Evolutionary conservation across 2,888 invertebrate genomes (phyloP).

Genomic region (Leptinotarsa haldemani): DNA sequence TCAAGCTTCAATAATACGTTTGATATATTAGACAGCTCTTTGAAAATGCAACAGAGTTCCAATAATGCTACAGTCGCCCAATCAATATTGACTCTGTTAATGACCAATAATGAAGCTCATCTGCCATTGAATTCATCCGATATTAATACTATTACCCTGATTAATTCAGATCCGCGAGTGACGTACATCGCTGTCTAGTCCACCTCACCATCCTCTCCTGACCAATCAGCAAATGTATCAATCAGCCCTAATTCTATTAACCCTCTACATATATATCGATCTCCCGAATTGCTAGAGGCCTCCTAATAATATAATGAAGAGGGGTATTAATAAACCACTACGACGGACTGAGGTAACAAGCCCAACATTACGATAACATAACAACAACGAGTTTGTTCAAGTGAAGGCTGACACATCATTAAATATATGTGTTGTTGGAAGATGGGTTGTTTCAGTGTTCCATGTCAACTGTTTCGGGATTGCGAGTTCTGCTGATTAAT

Average conservation of each 20-base stretch:
- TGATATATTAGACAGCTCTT: too few species aligned
- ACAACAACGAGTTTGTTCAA: constrained; percentile 1
- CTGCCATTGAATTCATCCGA: background rate
- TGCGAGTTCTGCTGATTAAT: background rate
- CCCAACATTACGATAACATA: background rate
- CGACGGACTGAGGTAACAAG: background rate
- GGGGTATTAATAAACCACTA: background rate
- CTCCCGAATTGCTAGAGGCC: background rate
- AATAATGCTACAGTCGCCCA: too few species aligned
- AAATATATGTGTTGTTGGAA: background rate
- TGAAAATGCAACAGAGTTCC: too few species aligned
- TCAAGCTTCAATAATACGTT: too few species aligned
- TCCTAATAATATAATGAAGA: constrained; percentile 8
- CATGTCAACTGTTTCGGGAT: background rate
- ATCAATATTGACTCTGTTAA: background rate
- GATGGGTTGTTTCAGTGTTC: background rate
- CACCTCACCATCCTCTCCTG: background rate
- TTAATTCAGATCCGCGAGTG: background rate
- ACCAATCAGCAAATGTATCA: constrained; percentile 11
- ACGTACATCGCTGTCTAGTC: constrained; percentile 8
- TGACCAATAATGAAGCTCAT: background rate
- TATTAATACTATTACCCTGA: background rate
- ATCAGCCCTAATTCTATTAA: constrained; percentile 15
- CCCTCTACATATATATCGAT: background rate
- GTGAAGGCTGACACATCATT: background rate